Base-by-base conservation (phyloP, 1,140 invertebrate genomes). In the Helicoverpa armigera region DNA sequence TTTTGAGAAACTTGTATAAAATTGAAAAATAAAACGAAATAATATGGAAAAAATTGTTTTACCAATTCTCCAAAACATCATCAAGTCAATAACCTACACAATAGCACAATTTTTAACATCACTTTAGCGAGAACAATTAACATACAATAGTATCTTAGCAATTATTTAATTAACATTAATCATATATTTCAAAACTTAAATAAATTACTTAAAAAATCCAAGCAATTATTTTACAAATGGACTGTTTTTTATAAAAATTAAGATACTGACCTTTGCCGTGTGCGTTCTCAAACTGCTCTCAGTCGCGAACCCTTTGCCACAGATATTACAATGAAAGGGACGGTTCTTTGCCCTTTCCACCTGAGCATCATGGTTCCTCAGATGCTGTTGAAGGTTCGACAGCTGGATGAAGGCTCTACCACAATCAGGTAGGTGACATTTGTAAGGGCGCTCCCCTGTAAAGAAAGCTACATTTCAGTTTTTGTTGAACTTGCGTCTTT, bases 371-470 rank as follows among this genome's bases (percentile, higher is more conserved):
- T 99, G 99, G 95, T 99, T 99, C 82, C 98, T 96, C 83, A 99
- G 96, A 93, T 99, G 99, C 91, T 99, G 99, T 92, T 99, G 98
- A 12, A 99, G 97, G 95, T 99, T 99, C 48, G 98, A 99, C 87
- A 99, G 96, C 95, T 99, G 99, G 91, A 99, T 99, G 95, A 99
- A 99, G 79, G 98, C 98, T 86, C 98, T 96, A 31, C 98, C 98
- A 95, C 99, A 99, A 89, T 99, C 98, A 48, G 98, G 98, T 87
- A 99, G 96, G 92, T 99, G 98, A 95, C 99, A 99, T 95, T 99
- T 98, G 96, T 99, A 99, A 11, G 99, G 99, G 86, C 98, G 97
- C 96, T 99, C 98, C 89, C 98, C 99, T 99, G 96, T 51, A 97
- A 83, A 77, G 29, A 67, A 78, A 9, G 35, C 23, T 60, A 43